A percentile compares a stretch with the other conserved stretches of the same genome.
Conservation (phyloP, 1,140 invertebrate species). For the Hypothenemus hampei region DNA sequence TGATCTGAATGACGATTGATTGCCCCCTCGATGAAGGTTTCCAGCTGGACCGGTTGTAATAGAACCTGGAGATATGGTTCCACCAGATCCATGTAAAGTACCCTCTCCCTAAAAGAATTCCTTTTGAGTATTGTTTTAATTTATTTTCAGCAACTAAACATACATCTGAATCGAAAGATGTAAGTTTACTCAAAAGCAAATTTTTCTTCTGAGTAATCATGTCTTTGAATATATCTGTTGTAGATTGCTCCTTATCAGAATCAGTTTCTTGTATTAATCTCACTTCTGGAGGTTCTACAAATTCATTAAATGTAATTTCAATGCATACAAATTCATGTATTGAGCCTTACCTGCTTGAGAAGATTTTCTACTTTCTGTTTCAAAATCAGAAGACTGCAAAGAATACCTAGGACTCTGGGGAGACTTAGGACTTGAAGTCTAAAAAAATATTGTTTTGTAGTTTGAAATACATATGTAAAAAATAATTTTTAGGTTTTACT, state of each 20-base stretch:
- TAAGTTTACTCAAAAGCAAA: conserved; percentile 77
- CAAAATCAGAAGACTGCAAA: conserved; percentile 47
- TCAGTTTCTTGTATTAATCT: conserved; percentile 42
- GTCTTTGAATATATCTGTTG: conserved; percentile 81
- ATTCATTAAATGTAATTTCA: background rate
- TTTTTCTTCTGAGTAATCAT: conserved; percentile 84
- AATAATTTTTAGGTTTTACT: conserved; percentile 21
- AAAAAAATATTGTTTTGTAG: background rate
- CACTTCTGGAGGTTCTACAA: conserved; percentile 49
- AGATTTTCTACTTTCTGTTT: conserved; percentile 49
- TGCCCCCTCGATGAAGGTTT: conserved; percentile 53
- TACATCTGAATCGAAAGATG: conserved; percentile 86
- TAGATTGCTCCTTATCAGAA: conserved; percentile 57
- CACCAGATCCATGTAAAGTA: conserved; percentile 57
- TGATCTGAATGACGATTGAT: conserved; percentile 67
- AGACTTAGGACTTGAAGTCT: conserved; percentile 52
- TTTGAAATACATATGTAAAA: background rate
- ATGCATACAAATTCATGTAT: background rate
- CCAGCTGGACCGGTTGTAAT: conserved; percentile 74
- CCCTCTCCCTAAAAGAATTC: conserved; percentile 49
- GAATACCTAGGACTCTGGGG: conserved; percentile 56
- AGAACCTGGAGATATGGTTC: conserved; percentile 58
- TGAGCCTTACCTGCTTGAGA: conserved; percentile 45
- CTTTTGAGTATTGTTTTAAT: background rate
- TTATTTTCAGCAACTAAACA: conserved; percentile 37